Percentiles rank a stretch among this genome's conserved stretches.
These are phyloP conservation scores for Sebastes vulpes DNA, from an alignment of 2,797 vertebrate genomes.

Conservation along the genomic window DNA sequence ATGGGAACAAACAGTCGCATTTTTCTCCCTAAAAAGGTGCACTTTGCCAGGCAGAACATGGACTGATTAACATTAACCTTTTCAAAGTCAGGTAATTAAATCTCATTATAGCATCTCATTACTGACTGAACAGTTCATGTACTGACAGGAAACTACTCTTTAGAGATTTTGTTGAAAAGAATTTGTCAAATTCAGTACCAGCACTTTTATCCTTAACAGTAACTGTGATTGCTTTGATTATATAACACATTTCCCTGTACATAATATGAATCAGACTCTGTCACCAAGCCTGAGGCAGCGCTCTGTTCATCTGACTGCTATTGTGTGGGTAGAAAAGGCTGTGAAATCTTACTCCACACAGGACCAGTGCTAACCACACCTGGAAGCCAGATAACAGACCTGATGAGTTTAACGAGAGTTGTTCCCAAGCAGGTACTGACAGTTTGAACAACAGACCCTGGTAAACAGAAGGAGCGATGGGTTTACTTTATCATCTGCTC, in stretches of 20 bases:
- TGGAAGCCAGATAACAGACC: slow-evolving; percentile 55
- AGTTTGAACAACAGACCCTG: slow-evolving; percentile 55
- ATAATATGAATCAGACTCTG: slow-evolving; percentile 34
- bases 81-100: slow-evolving; percentile 4
- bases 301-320: slow-evolving; percentile 37
- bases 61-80: neutral
- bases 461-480: slow-evolving; percentile 54
- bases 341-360: slow-evolving; percentile 56
- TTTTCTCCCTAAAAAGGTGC: neutral
- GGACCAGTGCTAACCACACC: slow-evolving; percentile 49
- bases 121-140: neutral
- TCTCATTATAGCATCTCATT: neutral
- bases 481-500: slow-evolving; percentile 55
- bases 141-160: neutral
- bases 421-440: slow-evolving; percentile 52
- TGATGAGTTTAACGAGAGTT: slow-evolving; percentile 48
- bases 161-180: neutral
- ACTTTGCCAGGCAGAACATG: neutral
- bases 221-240: slow-evolving; percentile 54
- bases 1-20: slow-evolving; percentile 42
- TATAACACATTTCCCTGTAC: slow-evolving; percentile 41
- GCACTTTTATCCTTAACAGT: slow-evolving; percentile 15
- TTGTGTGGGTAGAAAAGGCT: slow-evolving; percentile 57
- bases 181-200: slow-evolving; percentile 23
- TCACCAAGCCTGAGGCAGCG: slow-evolving; percentile 35